Percentiles rank a stretch among this genome's conserved stretches.
Conservation (phyloP, 2,113 vertebrate species). For the Trematocara variabile region DNA sequence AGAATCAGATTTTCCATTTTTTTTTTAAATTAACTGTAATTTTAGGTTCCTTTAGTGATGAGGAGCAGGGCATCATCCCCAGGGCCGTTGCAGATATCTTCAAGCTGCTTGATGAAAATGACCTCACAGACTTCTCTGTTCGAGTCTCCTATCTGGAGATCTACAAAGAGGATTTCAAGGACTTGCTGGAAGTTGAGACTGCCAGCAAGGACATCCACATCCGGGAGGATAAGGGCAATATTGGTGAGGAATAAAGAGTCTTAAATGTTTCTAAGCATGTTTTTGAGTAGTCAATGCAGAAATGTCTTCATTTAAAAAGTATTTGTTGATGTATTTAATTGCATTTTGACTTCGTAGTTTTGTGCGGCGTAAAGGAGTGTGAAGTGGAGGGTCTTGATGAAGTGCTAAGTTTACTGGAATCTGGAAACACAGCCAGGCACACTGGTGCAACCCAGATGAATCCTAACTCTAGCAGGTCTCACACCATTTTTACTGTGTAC, state of each 20-base stretch:
- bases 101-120: constrained; percentile 93
- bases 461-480: constrained; percentile 89
- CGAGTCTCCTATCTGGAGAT: constrained; percentile 94
- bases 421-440: constrained; percentile 92
- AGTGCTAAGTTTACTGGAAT: constrained; percentile 91
- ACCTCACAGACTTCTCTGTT: constrained; percentile 87
- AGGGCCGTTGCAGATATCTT: constrained; percentile 92
- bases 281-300: neutral
- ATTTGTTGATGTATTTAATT: neutral
- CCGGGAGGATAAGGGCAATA: constrained; percentile 91
- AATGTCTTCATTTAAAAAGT: neutral
- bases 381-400: constrained; percentile 95
- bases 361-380: constrained; percentile 90
- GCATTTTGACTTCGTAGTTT: constrained; percentile 70
- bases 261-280: neutral
- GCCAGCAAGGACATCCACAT: constrained; percentile 94
- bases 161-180: constrained; percentile 95
- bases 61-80: constrained; percentile 93
- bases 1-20: neutral
- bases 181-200: constrained; percentile 91
- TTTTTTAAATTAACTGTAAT: neutral
- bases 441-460: constrained; percentile 92
- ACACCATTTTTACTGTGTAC: constrained; percentile 89
- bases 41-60: constrained; percentile 87
- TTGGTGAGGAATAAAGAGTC: constrained; percentile 75